Percentiles rank a stretch among this genome's conserved stretches.
These are phyloP conservation scores for Montipora sp. DNA, from an alignment of 64 coral and sea anemone species.

Conservation along the genomic window DNA sequence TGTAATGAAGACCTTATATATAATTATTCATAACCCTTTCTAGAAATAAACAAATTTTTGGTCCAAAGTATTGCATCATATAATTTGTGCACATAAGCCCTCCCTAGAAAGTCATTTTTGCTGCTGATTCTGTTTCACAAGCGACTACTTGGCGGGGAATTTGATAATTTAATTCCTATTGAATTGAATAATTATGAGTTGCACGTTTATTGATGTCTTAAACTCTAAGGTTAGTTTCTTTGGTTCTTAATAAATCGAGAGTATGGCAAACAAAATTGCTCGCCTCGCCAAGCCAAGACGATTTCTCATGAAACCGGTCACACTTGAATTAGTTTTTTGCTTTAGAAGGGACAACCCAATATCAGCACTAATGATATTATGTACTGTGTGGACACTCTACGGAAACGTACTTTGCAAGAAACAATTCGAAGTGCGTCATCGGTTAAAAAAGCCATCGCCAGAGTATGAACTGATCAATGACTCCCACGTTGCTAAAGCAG, in stretches of 20 bases:
- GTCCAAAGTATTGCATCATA: not conserved
- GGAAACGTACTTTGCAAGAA: not conserved
- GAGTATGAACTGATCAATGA: not conserved
- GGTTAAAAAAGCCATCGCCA: not conserved
- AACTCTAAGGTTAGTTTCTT: not conserved
- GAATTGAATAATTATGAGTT: slow-evolving; percentile 6
- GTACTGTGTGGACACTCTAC: not conserved
- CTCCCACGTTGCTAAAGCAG: slow-evolving; percentile 29
- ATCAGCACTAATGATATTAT: not conserved
- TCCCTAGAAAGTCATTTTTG: not conserved
- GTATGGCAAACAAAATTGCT: not conserved
- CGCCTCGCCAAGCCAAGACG: too few relatives aligned
- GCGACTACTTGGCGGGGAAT: slow-evolving; percentile 28
- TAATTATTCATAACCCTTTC: too few relatives aligned
- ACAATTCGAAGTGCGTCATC: slow-evolving; percentile 22
- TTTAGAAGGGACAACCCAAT: not conserved
- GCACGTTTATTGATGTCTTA: not conserved
- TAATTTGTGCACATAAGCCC: not conserved
- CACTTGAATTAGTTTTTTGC: too few relatives aligned
- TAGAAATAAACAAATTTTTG: too few relatives aligned
- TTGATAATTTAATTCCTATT: not conserved
- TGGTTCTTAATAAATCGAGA: not conserved
- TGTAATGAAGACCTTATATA: too few relatives aligned
- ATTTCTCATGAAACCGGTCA: not conserved
- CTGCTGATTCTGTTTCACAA: not conserved